Percentiles rank a stretch among this genome's conserved stretches.
These are phyloP conservation scores for Hydropsyche tenuis DNA, from an alignment of 1,140 invertebrate genomes.

Conservation along the genomic window DNA sequence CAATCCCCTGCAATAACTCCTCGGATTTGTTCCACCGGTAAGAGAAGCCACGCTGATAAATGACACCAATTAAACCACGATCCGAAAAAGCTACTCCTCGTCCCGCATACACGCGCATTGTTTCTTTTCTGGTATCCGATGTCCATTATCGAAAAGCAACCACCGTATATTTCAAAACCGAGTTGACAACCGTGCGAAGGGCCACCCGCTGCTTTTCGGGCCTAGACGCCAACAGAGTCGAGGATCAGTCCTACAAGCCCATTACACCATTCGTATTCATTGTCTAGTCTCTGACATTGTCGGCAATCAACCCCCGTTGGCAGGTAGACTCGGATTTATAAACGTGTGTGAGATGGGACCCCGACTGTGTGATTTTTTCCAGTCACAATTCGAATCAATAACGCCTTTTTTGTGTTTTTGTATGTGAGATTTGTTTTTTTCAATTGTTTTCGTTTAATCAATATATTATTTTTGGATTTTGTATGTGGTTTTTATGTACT, in stretches of 20 bases:
- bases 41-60: too few species aligned
- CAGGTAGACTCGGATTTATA: not conserved
- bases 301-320: not conserved
- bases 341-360: not conserved
- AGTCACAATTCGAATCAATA: not conserved
- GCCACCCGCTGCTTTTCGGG: slow-evolving; percentile 16
- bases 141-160: too few species aligned
- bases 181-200: slow-evolving; percentile 24
- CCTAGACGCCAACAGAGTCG: not conserved
- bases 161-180: slow-evolving; percentile 1
- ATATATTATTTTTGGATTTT: too few species aligned
- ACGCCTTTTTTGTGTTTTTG: not conserved
- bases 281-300: slow-evolving; percentile 10
- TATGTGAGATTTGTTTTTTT: too few species aligned
- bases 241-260: not conserved
- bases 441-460: too few species aligned
- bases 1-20: too few species aligned
- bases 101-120: too few species aligned
- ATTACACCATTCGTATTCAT: not conserved
- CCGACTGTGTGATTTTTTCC: not conserved
- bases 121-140: too few species aligned
- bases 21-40: too few species aligned
- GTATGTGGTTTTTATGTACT: too few species aligned
- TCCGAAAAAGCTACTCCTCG: too few species aligned
- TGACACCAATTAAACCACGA: too few species aligned